Percentiles rank a stretch among this genome's conserved stretches.
Conservation (phyloP, 2,888 invertebrate species). For the Melieria picta region DNA sequence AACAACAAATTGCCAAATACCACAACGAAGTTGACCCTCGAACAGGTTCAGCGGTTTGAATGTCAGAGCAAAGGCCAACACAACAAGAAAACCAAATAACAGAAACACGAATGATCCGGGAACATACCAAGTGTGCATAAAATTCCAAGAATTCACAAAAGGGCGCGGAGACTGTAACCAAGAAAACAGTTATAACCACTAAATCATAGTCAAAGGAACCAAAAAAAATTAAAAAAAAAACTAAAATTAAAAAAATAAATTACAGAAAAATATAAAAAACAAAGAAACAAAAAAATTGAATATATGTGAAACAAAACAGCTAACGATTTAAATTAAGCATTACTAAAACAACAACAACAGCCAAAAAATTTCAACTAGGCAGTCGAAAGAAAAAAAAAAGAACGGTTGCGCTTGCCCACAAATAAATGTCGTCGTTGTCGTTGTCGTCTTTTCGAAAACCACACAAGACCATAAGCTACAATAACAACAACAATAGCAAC, state of each 20-base stretch:
- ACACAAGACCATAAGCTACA: conserved; percentile 9
- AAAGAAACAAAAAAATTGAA: conserved; percentile 34
- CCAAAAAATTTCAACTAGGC: too few relatives aligned
- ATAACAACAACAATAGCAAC: conserved; percentile 20
- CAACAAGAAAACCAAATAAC: conserved; percentile 17
- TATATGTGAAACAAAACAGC: conserved; percentile 27
- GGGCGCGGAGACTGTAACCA: conserved; percentile 45
- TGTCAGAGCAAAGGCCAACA: neutral
- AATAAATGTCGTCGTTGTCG: conserved; percentile 37
- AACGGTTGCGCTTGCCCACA: conserved; percentile 33
- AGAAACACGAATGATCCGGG: conserved; percentile 21
- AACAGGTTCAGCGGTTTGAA: conserved; percentile 2
- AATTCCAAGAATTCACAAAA: conserved; percentile 59
- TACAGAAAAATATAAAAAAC: conserved; percentile 33
- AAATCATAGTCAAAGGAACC: conserved; percentile 54
- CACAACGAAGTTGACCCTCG: conserved; percentile 10
- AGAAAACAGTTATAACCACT: conserved; percentile 60
- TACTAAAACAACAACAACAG: too few relatives aligned
- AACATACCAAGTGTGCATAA: conserved; percentile 61
- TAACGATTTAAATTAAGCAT: neutral
- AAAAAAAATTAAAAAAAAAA: neutral
- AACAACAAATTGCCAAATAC: conserved; percentile 1
- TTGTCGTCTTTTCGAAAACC: too few relatives aligned
- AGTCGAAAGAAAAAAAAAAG: conserved; percentile 6
- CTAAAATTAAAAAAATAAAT: conserved; percentile 19